These are phyloP conservation scores for Acanthosepion esculentum DNA, from an alignment of 2,888 invertebrate genomes.

Conservation along the genomic window DNA sequence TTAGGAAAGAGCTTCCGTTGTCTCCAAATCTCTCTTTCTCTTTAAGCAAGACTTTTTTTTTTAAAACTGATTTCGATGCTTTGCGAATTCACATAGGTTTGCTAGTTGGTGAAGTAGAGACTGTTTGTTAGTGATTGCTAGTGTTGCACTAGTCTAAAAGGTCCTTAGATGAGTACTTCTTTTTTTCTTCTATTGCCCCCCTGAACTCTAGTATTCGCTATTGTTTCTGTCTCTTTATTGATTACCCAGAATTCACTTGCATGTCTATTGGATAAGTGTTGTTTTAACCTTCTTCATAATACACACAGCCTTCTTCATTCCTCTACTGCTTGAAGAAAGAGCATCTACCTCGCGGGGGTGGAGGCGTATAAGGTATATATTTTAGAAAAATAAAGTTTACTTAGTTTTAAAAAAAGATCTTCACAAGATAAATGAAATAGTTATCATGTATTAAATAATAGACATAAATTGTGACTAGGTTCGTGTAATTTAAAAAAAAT, in stretches of 20 bases:
- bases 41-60: background rate
- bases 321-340: background rate
- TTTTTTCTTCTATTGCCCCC: background rate
- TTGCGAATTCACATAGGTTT: slow-evolving; percentile 24
- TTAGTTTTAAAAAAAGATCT: too few species aligned
- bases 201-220: background rate
- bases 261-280: slow-evolving; percentile 22
- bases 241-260: slow-evolving; percentile 33
- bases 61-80: background rate
- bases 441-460: too few species aligned
- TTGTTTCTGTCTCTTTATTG: slow-evolving; percentile 16
- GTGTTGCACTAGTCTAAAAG: background rate
- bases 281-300: slow-evolving; percentile 33
- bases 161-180: background rate
- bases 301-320: background rate
- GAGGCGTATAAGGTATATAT: background rate
- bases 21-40: slow-evolving; percentile 34
- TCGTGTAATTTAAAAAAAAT: too few species aligned
- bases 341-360: background rate
- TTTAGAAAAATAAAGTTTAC: too few species aligned
- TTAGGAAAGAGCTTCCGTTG: background rate
- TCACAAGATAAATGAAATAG: too few species aligned
- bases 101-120: background rate
- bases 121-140: background rate
- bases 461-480: too few species aligned